phyloP scores from a whole-genome alignment of 2,888 invertebrate genomes.

The Callinectes sapidus region DNA sequence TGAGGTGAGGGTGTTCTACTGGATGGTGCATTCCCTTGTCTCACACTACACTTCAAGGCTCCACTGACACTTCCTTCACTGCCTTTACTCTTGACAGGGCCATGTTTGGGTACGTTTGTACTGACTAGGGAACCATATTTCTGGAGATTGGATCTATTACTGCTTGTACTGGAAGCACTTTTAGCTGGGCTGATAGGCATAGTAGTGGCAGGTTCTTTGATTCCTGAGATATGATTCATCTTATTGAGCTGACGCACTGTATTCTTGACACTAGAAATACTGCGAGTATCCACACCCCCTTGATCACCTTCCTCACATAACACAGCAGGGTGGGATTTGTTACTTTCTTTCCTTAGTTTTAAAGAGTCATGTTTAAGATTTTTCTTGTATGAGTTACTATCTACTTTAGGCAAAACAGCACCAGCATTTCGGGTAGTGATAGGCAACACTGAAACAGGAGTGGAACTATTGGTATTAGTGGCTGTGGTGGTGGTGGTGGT shows the following conservation, averaged over 20 bases:
- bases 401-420: slow-evolving; percentile 52
- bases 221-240: slow-evolving; percentile 67
- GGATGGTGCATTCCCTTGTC: slow-evolving; percentile 59
- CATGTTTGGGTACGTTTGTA: slow-evolving; percentile 58
- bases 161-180: slow-evolving; percentile 69
- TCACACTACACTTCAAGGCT: slow-evolving; percentile 50
- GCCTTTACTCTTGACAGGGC: slow-evolving; percentile 46
- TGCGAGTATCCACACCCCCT: slow-evolving; percentile 64
- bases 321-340: not conserved
- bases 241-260: slow-evolving; percentile 66
- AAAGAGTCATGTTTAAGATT: slow-evolving; percentile 5
- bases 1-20: slow-evolving; percentile 66
- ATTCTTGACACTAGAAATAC: slow-evolving; percentile 65
- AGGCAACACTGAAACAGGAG: slow-evolving; percentile 13
- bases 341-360: slow-evolving; percentile 35
- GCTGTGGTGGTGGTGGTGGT: slow-evolving; percentile 18
- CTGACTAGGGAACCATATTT: slow-evolving; percentile 58
- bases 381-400: slow-evolving; percentile 48
- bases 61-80: slow-evolving; percentile 46
- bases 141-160: slow-evolving; percentile 50
- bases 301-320: slow-evolving; percentile 12
- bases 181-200: slow-evolving; percentile 63
- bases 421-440: slow-evolving; percentile 41
- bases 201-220: slow-evolving; percentile 67
- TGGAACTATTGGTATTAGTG: not conserved